phyloP scores from a whole-genome alignment of 2,888 invertebrate species.

The Phorcus lineatus region DNA sequence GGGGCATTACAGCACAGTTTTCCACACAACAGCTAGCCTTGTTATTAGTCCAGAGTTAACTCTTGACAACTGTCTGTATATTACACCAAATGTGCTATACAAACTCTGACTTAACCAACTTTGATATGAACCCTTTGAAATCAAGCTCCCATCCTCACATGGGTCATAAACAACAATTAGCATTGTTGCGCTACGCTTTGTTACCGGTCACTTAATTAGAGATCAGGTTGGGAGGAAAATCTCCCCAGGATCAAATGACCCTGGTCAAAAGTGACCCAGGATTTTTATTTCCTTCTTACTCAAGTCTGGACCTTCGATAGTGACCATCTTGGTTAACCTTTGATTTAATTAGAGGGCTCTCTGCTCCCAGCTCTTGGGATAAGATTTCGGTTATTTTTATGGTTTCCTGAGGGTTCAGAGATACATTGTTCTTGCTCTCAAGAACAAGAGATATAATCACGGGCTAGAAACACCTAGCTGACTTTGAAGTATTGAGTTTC shows the following conservation, averaged over 20 bases:
- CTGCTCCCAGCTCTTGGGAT: background rate
- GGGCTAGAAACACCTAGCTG: background rate
- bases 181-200: background rate
- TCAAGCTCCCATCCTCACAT: background rate
- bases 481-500: slow-evolving; percentile 18
- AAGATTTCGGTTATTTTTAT: background rate
- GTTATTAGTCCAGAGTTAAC: too few species aligned
- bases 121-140: slow-evolving; percentile 21
- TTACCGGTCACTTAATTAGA: slow-evolving; percentile 6
- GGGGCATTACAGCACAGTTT: too few species aligned
- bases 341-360: slow-evolving; percentile 15
- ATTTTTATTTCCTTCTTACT: slow-evolving; percentile 16
- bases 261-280: slow-evolving; percentile 9
- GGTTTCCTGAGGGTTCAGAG: background rate
- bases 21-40: too few species aligned
- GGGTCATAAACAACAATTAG: slow-evolving; percentile 22
- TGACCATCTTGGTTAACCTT: slow-evolving; percentile 6
- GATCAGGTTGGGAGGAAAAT: background rate
- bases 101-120: background rate
- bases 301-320: background rate
- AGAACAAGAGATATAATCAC: background rate
- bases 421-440: background rate
- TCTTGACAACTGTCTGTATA: background rate
- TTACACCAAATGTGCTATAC: background rate
- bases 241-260: slow-evolving; percentile 3